These are phyloP conservation scores for Sylvilagus bachmani DNA, from an alignment of 2,113 vertebrate species.

Conservation along the genomic window DNA sequence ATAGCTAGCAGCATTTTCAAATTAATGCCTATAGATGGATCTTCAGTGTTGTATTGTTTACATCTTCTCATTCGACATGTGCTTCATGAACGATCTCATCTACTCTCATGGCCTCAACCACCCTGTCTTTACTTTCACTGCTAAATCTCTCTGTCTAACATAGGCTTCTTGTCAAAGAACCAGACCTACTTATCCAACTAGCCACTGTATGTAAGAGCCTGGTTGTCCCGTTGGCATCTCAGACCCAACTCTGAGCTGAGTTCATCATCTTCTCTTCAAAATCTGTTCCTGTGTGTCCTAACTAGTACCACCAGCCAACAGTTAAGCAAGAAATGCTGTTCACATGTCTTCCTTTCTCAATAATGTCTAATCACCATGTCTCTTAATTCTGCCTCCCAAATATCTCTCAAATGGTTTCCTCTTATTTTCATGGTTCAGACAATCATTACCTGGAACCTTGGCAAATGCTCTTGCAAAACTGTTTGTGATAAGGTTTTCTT, in stretches of 20 bases:
- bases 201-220: neutral
- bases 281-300: neutral
- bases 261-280: neutral
- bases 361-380: neutral
- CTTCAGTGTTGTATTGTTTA: neutral
- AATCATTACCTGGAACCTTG: neutral
- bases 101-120: neutral
- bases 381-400: neutral
- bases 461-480: neutral
- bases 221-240: neutral
- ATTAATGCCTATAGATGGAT: neutral
- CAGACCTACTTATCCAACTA: neutral
- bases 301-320: neutral
- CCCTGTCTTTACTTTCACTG: slow-evolving; percentile 18
- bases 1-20: neutral
- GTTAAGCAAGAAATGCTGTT: slow-evolving; percentile 22
- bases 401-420: neutral
- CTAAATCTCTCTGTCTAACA: neutral
- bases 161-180: neutral
- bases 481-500: neutral
- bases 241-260: neutral
- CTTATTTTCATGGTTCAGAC: neutral
- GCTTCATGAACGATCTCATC: neutral
- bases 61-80: neutral
- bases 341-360: neutral